A percentile compares a stretch with the other conserved stretches of the same genome.
Evolutionary conservation across 2,113 vertebrate genomes (phyloP).

Genomic region (Rhabdornis inornatus): DNA sequence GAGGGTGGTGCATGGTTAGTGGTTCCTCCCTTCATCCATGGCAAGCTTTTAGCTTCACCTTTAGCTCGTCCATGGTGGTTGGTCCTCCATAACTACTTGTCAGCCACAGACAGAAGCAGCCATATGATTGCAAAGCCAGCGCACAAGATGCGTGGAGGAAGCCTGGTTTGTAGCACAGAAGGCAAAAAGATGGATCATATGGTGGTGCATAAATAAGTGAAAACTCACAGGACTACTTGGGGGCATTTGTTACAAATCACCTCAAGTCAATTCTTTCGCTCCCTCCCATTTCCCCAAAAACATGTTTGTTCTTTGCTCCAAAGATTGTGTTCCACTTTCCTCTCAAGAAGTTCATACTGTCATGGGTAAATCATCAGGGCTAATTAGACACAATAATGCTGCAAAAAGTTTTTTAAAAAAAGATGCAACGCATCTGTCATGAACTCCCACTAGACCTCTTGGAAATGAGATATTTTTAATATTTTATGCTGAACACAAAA

Average conservation of each 20-base stretch:
- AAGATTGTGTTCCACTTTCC: constrained; percentile 59
- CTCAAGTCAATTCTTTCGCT: neutral
- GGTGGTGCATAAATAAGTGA: constrained; percentile 65
- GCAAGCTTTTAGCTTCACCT: constrained; percentile 40
- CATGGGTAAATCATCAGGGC: constrained; percentile 69
- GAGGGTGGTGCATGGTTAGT: neutral
- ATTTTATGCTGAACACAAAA: constrained; percentile 78
- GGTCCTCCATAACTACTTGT: constrained; percentile 14
- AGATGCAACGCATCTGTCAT: constrained; percentile 73
- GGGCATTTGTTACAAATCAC: constrained; percentile 60
- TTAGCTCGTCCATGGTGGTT: neutral
- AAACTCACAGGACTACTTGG: constrained; percentile 47
- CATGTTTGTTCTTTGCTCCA: constrained; percentile 47
- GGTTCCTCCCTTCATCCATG: neutral
- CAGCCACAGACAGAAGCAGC: constrained; percentile 39
- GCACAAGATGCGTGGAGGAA: neutral
- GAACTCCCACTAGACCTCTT: constrained; percentile 77
- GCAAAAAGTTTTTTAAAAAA: constrained; percentile 1
- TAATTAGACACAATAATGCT: constrained; percentile 75
- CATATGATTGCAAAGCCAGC: neutral
- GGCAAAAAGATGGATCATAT: constrained; percentile 64
- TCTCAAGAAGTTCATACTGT: constrained; percentile 67
- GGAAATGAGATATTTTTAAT: constrained; percentile 78
- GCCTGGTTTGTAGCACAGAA: constrained; percentile 57
- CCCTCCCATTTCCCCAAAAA: constrained; percentile 7